These are phyloP conservation scores for Drosophila dunni DNA, from an alignment of 1,140 invertebrate species.

Conservation along the genomic window DNA sequence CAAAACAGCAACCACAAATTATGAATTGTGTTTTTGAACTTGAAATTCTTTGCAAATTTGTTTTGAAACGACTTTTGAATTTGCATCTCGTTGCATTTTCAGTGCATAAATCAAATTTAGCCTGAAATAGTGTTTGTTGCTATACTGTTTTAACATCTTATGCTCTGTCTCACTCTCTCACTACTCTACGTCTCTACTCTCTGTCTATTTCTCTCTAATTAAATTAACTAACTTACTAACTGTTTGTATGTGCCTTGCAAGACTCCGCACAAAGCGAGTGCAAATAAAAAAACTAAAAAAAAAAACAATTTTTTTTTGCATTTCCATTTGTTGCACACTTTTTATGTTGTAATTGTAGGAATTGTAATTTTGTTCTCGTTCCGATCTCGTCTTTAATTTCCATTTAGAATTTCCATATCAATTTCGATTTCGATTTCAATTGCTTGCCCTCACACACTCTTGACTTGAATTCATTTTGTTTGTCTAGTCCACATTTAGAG, in stretches of 20 bases:
- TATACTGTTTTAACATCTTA: constrained; percentile 55
- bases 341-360: constrained; percentile 79
- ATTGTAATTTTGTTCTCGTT: constrained; percentile 64
- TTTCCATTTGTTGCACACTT: constrained; percentile 57
- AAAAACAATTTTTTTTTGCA: constrained; percentile 39
- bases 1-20: constrained; percentile 67
- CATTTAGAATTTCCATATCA: constrained; percentile 11
- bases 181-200: constrained; percentile 11
- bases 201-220: constrained; percentile 57
- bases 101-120: constrained; percentile 67
- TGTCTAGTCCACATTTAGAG: constrained; percentile 28
- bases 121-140: constrained; percentile 75
- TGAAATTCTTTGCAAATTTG: constrained; percentile 49
- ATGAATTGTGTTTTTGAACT: constrained; percentile 63
- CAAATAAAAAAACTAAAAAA: constrained; percentile 47
- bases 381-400: neutral
- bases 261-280: constrained; percentile 54
- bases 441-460: constrained; percentile 42
- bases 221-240: constrained; percentile 42
- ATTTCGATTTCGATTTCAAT: constrained; percentile 22
- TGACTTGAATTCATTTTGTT: constrained; percentile 37
- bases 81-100: constrained; percentile 66
- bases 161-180: constrained; percentile 60
- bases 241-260: constrained; percentile 78
- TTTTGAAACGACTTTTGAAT: constrained; percentile 55